Percentiles rank a stretch among this genome's conserved stretches.
Conservation (phyloP, 2,113 vertebrate genomes). For the Cichladusa arquata region DNA sequence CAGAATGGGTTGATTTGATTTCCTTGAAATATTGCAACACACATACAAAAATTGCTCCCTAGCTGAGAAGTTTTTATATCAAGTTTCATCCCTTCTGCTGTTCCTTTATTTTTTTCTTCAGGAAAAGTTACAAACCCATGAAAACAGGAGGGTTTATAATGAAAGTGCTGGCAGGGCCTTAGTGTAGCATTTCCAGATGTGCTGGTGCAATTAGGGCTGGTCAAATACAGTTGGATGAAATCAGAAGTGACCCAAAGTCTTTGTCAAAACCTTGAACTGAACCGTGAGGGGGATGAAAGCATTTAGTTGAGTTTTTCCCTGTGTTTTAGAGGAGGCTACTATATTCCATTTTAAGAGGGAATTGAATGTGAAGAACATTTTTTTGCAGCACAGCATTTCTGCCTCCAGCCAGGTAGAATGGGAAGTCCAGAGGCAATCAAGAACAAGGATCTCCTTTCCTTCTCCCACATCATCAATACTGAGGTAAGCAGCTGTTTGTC, state of each 20-base stretch:
- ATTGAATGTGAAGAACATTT: background rate
- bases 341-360: background rate
- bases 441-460: background rate
- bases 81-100: slow-evolving; percentile 40
- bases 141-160: slow-evolving; percentile 32
- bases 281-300: background rate
- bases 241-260: slow-evolving; percentile 25
- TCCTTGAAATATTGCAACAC: slow-evolving; percentile 50
- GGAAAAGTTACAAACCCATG: slow-evolving; percentile 33
- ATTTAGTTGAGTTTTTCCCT: background rate
- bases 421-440: background rate
- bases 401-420: background rate
- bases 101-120: background rate
- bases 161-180: slow-evolving; percentile 17
- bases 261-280: slow-evolving; percentile 19
- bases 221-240: slow-evolving; percentile 26
- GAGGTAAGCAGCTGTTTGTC: background rate
- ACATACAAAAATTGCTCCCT: slow-evolving; percentile 20
- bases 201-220: slow-evolving; percentile 26
- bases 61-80: slow-evolving; percentile 42
- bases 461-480: background rate
- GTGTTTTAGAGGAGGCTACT: background rate
- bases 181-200: slow-evolving; percentile 64
- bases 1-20: slow-evolving; percentile 26
- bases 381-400: background rate